These are phyloP conservation scores for Alosa alosa DNA, from an alignment of 2,113 vertebrate species.

Conservation along the genomic window DNA sequence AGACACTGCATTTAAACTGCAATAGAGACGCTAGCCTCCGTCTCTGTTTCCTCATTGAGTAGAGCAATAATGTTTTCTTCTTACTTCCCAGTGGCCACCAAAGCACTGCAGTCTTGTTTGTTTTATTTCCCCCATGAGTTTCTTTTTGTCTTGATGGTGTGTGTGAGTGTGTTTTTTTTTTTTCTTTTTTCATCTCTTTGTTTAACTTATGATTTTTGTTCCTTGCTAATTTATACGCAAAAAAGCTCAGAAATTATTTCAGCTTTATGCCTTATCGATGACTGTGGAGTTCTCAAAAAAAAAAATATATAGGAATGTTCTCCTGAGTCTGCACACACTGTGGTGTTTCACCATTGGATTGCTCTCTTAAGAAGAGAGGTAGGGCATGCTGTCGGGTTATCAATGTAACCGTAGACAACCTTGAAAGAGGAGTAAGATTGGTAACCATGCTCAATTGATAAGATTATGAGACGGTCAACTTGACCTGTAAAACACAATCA, in stretches of 20 bases:
- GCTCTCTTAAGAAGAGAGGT: neutral
- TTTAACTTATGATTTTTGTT: conserved; percentile 24
- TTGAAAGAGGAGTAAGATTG: neutral
- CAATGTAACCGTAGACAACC: neutral
- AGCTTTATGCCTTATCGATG: conserved; percentile 40
- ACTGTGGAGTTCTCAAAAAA: conserved; percentile 18
- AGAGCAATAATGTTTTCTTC: conserved; percentile 54
- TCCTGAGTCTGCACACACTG: conserved; percentile 18
- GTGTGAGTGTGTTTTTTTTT: neutral
- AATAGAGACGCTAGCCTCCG: conserved; percentile 35
- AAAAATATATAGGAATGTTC: conserved; percentile 32
- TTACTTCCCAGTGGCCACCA: conserved; percentile 47
- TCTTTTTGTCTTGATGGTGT: conserved; percentile 20
- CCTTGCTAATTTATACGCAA: conserved; percentile 37
- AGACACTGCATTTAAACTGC: conserved; percentile 39
- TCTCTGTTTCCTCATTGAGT: conserved; percentile 29
- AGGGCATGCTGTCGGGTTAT: neutral
- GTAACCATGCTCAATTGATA: neutral
- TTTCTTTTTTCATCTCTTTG: conserved; percentile 17
- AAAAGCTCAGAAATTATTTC: conserved; percentile 22
- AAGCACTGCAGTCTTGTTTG: conserved; percentile 43
- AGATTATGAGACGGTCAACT: neutral
- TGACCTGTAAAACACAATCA: neutral
- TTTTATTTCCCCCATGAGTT: conserved; percentile 2
- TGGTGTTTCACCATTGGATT: neutral